phyloP scores from a whole-genome alignment of 2,113 vertebrate species.

The Menidia beryllina region DNA sequence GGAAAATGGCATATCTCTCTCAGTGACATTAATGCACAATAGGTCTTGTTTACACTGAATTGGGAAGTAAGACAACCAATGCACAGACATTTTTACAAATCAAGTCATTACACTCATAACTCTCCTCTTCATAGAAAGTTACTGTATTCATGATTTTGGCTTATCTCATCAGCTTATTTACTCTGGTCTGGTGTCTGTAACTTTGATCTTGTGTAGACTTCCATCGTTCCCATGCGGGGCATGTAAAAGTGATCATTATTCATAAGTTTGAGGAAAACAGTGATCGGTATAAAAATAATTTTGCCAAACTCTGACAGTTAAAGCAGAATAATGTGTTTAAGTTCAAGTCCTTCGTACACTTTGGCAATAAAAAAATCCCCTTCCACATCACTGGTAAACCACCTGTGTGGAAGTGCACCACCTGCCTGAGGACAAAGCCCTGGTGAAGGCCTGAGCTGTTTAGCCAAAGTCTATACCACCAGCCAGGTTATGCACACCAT shows the following conservation, averaged over 20 bases:
- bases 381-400: constrained; percentile 52
- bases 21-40: constrained; percentile 69
- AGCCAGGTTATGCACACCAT: constrained; percentile 76
- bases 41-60: constrained; percentile 79
- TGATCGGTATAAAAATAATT: not conserved
- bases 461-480: constrained; percentile 77
- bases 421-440: constrained; percentile 74
- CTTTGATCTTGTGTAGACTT: constrained; percentile 20
- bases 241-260: constrained; percentile 44
- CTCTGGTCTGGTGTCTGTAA: constrained; percentile 23
- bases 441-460: constrained; percentile 72
- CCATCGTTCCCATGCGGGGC: constrained; percentile 40
- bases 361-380: constrained; percentile 61
- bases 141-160: constrained; percentile 50
- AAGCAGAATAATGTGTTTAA: not conserved
- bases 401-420: constrained; percentile 72
- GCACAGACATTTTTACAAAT: constrained; percentile 67
- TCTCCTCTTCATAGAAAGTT: constrained; percentile 36
- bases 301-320: constrained; percentile 1
- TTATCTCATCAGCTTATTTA: constrained; percentile 56
- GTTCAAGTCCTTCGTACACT: constrained; percentile 13
- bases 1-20: constrained; percentile 78
- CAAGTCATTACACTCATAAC: constrained; percentile 55
- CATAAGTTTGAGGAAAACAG: constrained; percentile 30
- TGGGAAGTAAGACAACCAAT: constrained; percentile 57